Base-by-base conservation (phyloP, 2,888 invertebrate genomes). In the Rotaria sp. region DNA sequence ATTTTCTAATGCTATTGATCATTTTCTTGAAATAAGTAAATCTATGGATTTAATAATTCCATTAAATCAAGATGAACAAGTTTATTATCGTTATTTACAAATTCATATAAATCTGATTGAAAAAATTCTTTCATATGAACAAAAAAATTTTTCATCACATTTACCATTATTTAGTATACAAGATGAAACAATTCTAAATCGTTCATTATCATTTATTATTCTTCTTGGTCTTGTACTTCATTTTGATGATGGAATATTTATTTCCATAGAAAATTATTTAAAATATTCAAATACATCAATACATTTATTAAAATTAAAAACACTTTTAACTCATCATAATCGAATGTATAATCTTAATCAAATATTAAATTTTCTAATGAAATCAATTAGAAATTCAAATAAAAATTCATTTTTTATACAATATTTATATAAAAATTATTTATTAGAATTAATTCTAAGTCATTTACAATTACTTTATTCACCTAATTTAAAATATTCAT, bases 381-480 rank as follows among this genome's bases (percentile, higher is more conserved):
- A 80, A 80, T 80, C 26, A 45, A 80, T 80, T 45, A 15, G 4
- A 45, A 80, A 3, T 13, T 10, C 11, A 15, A 41, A 41, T 45
- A 45, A 26, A 7, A 80, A 41, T 13, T 80, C 80, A 1, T n/a
- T 13, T 45, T 2, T 45, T n/a, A 41, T 10, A 2, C 45, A 80
- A n/a, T 15, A 10, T n/a, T n/a, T 80, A 45, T 45, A 10, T 45
- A 13, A 26, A 24, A 38, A 41, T 45, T 18, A 80, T 80, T 45
- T 80, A 26, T 80, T 80, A 80, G 80, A 80, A 80, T 13, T 80
- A 45, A 80, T 80, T 45, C 41, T 80, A 4, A 45, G 45, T 45
- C 80, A 45, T 80, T 45, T 80, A 15, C 80, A 80, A 80, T 45
- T 80, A 80, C 45, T 80, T 26, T 80, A 80, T 45, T 80, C 80